Base-by-base conservation (phyloP, 2,888 invertebrate species). In the Drosophila borealis region DNA sequence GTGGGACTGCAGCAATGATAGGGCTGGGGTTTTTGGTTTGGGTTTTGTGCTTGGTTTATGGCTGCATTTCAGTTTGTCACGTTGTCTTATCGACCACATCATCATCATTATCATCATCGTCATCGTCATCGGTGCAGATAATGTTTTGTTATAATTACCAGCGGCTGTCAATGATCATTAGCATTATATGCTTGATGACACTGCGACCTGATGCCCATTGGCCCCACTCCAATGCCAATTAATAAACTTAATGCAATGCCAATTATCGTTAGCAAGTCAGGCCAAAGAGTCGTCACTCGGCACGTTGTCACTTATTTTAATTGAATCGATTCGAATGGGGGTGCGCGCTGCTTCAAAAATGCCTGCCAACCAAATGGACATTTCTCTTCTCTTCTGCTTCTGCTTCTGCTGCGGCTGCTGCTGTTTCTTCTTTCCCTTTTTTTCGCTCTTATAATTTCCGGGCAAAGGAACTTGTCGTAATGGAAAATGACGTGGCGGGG, bases 191-290 rank as follows among this genome's bases (percentile, higher is more conserved):
- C 41, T 17, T 37, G 53, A 68, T 39, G 46, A 33, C 50, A 36
- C 21, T 34, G 25, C 10, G 50, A 46, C 49, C 54, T 56, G 41
- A 48, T 51, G 60, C 33, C 36, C 25, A 8, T 2, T 29, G 29
- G 29, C 39, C 39, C 10, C 14, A 17, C 39, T 25, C 19, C 11
- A 54, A 45, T 53, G 60, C 65, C 67, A 86, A 86, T 86, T 88
- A 86, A 86, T 87, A 81, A 74, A 64, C 72, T 87, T 88, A 88
- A 88, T 88, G 89, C 80, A 79, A 72, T 74, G 79, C 81, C 89
- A 84, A 86, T 86, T 86, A 88, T 79, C 84, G 77, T 83, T 79
- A 83, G 77, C 70, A 67, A 71, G 60, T 64, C 57, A 14, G 50
- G 9, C 49, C 45, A 14, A 51, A 33, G 44, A 51, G 56, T 57